phyloP scores from a whole-genome alignment of 2,797 vertebrate genomes.

The Adelosebastes latens region DNA sequence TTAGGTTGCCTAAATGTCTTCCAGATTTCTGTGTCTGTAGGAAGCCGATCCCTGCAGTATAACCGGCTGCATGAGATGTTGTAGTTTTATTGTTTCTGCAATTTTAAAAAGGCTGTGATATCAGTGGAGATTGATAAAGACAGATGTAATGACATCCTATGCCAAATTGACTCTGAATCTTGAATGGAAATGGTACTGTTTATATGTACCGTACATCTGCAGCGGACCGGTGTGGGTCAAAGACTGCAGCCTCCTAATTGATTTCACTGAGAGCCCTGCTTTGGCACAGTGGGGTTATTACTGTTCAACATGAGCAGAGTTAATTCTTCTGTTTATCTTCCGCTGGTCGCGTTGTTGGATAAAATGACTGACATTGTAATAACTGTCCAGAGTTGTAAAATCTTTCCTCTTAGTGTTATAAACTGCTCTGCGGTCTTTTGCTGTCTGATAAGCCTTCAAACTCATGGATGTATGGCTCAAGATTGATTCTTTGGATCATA shows the following conservation, averaged over 20 bases:
- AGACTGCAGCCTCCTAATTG: neutral
- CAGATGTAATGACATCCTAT: neutral
- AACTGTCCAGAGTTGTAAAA: neutral
- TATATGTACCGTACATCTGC: neutral
- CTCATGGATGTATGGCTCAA: neutral
- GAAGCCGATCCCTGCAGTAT: neutral
- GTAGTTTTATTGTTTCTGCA: neutral
- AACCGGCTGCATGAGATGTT: neutral
- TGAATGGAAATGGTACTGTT: accelerated
- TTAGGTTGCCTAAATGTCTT: neutral
- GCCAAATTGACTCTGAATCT: neutral
- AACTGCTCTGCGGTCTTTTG: neutral
- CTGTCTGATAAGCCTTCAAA: neutral
- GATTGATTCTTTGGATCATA: neutral
- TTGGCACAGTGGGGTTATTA: neutral
- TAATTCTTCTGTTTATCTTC: neutral
- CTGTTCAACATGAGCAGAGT: neutral
- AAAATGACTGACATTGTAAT: neutral
- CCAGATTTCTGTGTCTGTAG: neutral
- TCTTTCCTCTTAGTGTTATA: neutral
- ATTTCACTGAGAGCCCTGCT: neutral
- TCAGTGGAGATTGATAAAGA: neutral
- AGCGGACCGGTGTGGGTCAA: neutral
- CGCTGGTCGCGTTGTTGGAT: accelerated
- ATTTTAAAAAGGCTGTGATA: neutral